These are phyloP conservation scores for Saccostrea cuccullata DNA, from an alignment of 1,140 invertebrate species.

Conservation along the genomic window DNA sequence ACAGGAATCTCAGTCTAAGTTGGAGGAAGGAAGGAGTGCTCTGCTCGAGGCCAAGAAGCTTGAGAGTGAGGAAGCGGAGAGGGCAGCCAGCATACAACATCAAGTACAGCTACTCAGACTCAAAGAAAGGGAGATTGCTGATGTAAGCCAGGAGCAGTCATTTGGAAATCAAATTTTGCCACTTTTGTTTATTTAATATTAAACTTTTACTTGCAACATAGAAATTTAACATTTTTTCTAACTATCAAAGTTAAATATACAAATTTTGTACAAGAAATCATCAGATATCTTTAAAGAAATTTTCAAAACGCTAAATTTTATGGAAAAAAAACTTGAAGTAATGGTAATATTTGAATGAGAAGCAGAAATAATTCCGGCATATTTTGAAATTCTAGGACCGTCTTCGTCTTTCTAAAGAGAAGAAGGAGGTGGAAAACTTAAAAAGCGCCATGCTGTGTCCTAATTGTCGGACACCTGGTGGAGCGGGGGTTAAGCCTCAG, in stretches of 20 bases:
- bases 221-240: not conserved
- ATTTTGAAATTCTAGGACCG: constrained; percentile 66
- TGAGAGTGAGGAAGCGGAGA: constrained; percentile 67
- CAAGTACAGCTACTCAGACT: constrained; percentile 66
- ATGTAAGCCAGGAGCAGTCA: constrained; percentile 60
- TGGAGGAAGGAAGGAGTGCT: constrained; percentile 67
- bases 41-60: constrained; percentile 64
- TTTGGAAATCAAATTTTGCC: not conserved
- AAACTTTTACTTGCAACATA: not conserved
- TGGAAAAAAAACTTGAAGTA: too few species aligned
- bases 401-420: constrained; percentile 74
- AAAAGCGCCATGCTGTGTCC: constrained; percentile 70
- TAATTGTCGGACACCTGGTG: constrained; percentile 69
- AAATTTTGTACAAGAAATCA: not conserved
- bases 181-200: not conserved
- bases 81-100: constrained; percentile 65
- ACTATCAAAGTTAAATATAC: not conserved
- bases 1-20: constrained; percentile 66
- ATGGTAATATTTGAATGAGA: too few species aligned
- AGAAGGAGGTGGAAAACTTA: constrained; percentile 72
- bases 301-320: too few species aligned
- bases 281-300: not conserved
- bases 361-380: not conserved
- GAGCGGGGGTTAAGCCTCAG: constrained; percentile 20
- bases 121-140: constrained; percentile 74